Evolutionary conservation across 2,797 vertebrate species (phyloP), one percentile per base, ranked within the genome.

Genomic region (Telmatherina bonti): DNA sequence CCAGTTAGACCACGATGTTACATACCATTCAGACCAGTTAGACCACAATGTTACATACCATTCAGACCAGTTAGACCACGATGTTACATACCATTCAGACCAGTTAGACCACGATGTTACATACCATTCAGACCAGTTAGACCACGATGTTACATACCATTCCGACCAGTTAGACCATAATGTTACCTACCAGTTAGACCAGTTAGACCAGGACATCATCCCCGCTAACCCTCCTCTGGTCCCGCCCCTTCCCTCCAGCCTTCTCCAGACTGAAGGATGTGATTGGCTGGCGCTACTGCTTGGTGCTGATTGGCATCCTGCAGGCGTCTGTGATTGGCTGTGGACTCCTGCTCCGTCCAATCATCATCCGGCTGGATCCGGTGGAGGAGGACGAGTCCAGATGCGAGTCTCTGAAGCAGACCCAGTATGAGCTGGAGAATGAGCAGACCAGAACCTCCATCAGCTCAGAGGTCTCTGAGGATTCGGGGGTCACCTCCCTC

Each of bases 401-500:
- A 3, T 18, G 63, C 0, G 84, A 89, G 0, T 15, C 22, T 0
- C 22, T 74, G 6, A 95, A 94, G 75, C 47, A 91, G 26, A 82
- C 81, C 0, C 92, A 96, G 87, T 96, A 94, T 1, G 94, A 96
- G 91, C 89, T 96, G 83, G 96, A 98, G 87, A 98, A 97, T 0
- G 96, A 98, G 87, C 93, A 96, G 79, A 98, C 96, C 0, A 88
- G 83, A 78, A 96, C 95, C 76, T 97, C 97, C 58, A 74, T 96
- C 27, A 93, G 94, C 72, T 92, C 91, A 0, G 82, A 29, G 5
- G 53, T 16, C 1, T 90, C 89, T 20, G 24, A 0, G 16, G 97
- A 99, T 93, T 99, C 98, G 0, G 98, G 98, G 51, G 95, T 99
- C 11, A 96, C 96, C 81, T 95, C 96, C 54, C 78, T 94, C 22